A percentile compares a stretch with the other conserved stretches of the same genome.
Evolutionary conservation across 2,888 invertebrate genomes (phyloP).

Genomic region (Mesoligia furuncula): DNA sequence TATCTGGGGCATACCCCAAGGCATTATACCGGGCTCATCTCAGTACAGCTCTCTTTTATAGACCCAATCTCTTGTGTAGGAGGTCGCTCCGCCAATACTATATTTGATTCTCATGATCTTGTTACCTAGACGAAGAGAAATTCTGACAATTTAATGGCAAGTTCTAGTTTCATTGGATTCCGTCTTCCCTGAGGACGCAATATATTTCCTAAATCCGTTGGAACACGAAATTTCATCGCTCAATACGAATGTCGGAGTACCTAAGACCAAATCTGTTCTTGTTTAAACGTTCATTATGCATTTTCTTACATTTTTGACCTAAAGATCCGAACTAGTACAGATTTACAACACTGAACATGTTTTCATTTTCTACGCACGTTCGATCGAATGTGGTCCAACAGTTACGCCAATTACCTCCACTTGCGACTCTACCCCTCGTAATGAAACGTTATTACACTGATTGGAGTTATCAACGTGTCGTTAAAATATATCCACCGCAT

Average conservation of each 20-base stretch:
- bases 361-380: slow-evolving; percentile 43
- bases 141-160: slow-evolving; percentile 31
- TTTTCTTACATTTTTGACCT: background rate
- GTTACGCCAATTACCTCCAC: slow-evolving; percentile 54
- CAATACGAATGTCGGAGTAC: background rate
- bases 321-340: slow-evolving; percentile 15
- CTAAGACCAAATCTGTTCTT: background rate
- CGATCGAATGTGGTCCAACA: slow-evolving; percentile 45
- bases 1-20: background rate
- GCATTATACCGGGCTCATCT: slow-evolving; percentile 6
- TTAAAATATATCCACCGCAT: slow-evolving; percentile 1
- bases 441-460: slow-evolving; percentile 20
- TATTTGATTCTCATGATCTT: slow-evolving; percentile 28
- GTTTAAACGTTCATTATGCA: too few species aligned
- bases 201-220: background rate
- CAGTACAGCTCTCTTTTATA: background rate
- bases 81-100: slow-evolving; percentile 3
- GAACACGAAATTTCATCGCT: slow-evolving; percentile 4
- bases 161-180: slow-evolving; percentile 20
- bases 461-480: slow-evolving; percentile 36
- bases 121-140: slow-evolving; percentile 21
- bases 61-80: background rate
- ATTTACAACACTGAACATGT: slow-evolving; percentile 31
- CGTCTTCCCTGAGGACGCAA: background rate
- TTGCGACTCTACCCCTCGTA: slow-evolving; percentile 32